Conservation (phyloP, 2,888 invertebrate species). For the Andrena fulva region DNA sequence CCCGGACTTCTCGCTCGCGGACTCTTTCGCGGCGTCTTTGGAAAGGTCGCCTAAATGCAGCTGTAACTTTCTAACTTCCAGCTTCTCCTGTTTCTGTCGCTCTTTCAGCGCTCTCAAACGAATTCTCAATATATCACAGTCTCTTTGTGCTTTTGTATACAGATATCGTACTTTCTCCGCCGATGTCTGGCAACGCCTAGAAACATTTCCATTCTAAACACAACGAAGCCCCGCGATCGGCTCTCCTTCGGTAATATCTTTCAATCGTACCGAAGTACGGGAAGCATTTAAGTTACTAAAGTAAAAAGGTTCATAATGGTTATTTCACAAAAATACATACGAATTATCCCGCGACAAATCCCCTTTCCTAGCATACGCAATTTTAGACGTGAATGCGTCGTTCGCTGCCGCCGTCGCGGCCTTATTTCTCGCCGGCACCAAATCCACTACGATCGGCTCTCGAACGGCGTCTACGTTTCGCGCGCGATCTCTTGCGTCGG, state of each 20-base stretch:
- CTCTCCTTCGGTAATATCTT: not conserved
- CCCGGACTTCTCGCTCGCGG: not conserved
- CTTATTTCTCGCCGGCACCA: conserved; percentile 12
- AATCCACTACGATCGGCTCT: conserved; percentile 15
- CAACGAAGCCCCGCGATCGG: too few species aligned
- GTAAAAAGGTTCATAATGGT: not conserved
- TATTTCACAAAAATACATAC: conserved; percentile 24
- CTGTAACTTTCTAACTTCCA: conserved; percentile 62
- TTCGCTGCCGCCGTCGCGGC: not conserved
- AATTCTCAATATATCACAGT: conserved; percentile 59
- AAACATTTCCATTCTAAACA: conserved; percentile 12
- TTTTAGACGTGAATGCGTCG: conserved; percentile 1
- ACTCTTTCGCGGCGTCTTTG: conserved; percentile 26
- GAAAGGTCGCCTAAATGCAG: conserved; percentile 38
- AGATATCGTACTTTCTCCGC: conserved; percentile 37
- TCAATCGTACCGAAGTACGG: not conserved
- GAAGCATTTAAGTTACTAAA: not conserved
- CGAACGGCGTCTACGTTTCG: not conserved
- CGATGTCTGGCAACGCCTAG: conserved; percentile 24
- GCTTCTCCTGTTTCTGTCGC: conserved; percentile 63
- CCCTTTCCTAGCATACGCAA: conserved; percentile 31
- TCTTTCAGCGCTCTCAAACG: conserved; percentile 61
- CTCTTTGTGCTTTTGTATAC: conserved; percentile 59
- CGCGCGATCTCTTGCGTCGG: not conserved
- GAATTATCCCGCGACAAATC: conserved; percentile 39